Base-by-base conservation (phyloP, 2,797 vertebrate genomes). In the Darevskia nairensis region DNA sequence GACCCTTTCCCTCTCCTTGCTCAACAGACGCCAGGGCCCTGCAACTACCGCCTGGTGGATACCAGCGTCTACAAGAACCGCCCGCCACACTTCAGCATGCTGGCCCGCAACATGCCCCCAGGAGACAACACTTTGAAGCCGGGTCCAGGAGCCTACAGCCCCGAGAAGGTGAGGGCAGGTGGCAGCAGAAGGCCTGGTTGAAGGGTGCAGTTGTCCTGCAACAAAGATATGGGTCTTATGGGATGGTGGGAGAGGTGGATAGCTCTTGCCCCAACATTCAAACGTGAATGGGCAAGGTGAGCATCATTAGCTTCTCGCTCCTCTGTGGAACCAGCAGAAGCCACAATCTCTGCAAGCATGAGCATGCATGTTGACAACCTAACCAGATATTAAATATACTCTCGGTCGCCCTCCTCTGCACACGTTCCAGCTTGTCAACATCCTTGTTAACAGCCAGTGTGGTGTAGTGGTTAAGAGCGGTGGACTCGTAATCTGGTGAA, bases 21-120 rank as follows among this genome's bases (percentile, higher is more conserved):
- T 0, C 71, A 39, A 23, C 90, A 99, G 98, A 98, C 97, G 71
- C 98, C 98, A 0, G 98, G 98, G 0, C 98, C 98, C 66, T 98
- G 97, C 85, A 96, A 97, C 66, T 98, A 99, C 90, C 96, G 94
- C 41, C 94, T 95, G 82, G 97, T 98, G 78, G 97, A 97, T 39
- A 91, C 98, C 2, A 68, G 88, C 25, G 17, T 96, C 88, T 98
- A 97, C 95, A 97, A 95, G 88, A 6, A 90, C 3, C 98, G 97
- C 75, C 92, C 97, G 6, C 98, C 98, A 0, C 97, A 97, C 59
- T 98, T 95, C 94, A 98, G 98, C 84, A 98, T 98, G 93, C 96
- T 87, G 0, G 97, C 97, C 0, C 97, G 97, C n/a, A 97, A 97
- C 92, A 94, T 93, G 85, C 87, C 94, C 77, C 96, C 97, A 8